Evolutionary conservation across 2,797 vertebrate genomes (phyloP).

Genomic region (Phrynocephalus vlangalii): DNA sequence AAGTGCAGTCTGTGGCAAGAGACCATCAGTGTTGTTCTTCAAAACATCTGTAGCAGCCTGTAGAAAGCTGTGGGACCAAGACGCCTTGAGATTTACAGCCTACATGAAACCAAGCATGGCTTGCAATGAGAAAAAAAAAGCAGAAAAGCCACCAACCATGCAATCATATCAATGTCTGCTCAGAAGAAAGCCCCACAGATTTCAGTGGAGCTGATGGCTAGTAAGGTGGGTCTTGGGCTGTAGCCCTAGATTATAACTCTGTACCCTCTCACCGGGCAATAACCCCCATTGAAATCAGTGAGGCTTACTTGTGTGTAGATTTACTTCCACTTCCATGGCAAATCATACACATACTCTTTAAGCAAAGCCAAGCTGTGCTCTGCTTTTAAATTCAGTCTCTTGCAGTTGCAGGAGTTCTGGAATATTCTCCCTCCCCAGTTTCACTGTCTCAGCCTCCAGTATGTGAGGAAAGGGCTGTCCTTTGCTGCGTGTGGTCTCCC

Average conservation of each 20-base stretch:
- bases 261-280: neutral
- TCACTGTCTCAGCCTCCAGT: conserved; percentile 5
- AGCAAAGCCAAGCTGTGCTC: conserved; percentile 34
- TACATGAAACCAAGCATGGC: neutral
- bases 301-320: neutral
- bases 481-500: conserved; percentile 75
- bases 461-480: conserved; percentile 64
- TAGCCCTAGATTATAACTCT: neutral
- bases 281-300: too few relatives aligned
- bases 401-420: conserved; percentile 27
- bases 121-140: neutral
- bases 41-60: too few relatives aligned
- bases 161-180: neutral
- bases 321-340: neutral
- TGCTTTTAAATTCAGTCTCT: conserved; percentile 45
- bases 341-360: conserved; percentile 27
- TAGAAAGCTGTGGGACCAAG: too few relatives aligned
- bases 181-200: neutral
- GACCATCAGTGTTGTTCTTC: too few relatives aligned
- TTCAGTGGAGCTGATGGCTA: neutral
- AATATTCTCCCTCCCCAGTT: neutral
- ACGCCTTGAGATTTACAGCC: too few relatives aligned
- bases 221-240: too few relatives aligned
- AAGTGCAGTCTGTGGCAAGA: too few relatives aligned
- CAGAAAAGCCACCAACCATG: neutral